Percentiles rank a stretch among this genome's conserved stretches.
Evolutionary conservation across 2,113 vertebrate species (phyloP).

Genomic region (Dendrocopos noguchii): DNA sequence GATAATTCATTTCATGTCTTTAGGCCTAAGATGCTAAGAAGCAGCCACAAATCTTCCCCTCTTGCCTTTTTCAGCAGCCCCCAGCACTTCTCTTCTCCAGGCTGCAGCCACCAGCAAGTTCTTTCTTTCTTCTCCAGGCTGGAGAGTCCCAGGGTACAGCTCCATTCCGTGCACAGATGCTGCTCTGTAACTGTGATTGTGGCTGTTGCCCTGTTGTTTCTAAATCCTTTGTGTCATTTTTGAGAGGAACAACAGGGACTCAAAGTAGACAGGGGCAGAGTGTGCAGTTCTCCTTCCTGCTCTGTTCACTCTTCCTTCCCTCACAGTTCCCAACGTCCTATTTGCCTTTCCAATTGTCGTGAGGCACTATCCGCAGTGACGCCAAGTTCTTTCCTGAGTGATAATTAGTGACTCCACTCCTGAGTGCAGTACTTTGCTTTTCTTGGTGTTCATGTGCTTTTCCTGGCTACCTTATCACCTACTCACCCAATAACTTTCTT

Average conservation of each 20-base stretch:
- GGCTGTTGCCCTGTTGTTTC: not conserved
- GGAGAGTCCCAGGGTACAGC: not conserved
- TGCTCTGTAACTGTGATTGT: not conserved
- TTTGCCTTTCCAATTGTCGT: not conserved
- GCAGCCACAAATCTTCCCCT: not conserved
- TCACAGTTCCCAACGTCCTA: not conserved
- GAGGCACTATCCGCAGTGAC: not conserved
- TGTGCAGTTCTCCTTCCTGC: not conserved
- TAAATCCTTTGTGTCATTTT: not conserved
- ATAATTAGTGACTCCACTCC: not conserved
- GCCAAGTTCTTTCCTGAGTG: not conserved
- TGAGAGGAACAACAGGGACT: not conserved
- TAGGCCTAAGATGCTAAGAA: not conserved
- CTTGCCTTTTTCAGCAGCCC: not conserved
- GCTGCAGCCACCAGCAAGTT: not conserved
- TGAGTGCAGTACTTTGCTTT: not conserved
- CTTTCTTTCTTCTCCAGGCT: not conserved
- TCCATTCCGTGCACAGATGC: not conserved
- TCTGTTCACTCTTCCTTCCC: not conserved
- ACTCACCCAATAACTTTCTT: conserved; percentile 51
- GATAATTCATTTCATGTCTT: not conserved
- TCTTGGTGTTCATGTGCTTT: conserved; percentile 45
- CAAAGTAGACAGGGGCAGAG: not conserved
- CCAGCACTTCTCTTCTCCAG: not conserved
- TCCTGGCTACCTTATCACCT: conserved; percentile 60